Conservation (phyloP, 2,113 vertebrate genomes). For the Etia nguti region DNA sequence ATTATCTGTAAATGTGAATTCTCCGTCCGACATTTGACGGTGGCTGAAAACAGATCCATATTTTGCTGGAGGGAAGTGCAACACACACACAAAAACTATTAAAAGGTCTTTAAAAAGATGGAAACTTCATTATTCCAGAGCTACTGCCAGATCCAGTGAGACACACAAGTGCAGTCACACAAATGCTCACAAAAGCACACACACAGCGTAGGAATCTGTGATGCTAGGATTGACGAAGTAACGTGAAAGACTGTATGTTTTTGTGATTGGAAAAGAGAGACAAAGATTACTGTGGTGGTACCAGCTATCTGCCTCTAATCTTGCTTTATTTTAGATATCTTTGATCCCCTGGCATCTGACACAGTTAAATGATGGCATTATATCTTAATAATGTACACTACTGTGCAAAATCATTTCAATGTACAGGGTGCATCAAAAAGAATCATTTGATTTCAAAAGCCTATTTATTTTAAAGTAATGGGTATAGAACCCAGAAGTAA, state of each 20-base stretch:
- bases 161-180: background rate
- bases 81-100: background rate
- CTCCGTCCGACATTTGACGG: conserved; percentile 37
- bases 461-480: too few species aligned
- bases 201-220: background rate
- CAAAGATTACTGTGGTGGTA: background rate
- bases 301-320: background rate
- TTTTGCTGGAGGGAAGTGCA: conserved; percentile 37
- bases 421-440: background rate
- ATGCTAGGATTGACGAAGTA: background rate
- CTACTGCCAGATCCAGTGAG: background rate
- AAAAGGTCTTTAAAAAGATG: conserved; percentile 30
- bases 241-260: background rate
- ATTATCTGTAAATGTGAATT: conserved; percentile 55
- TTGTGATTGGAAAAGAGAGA: background rate
- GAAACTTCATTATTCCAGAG: conserved; percentile 43
- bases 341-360: background rate
- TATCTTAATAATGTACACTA: background rate
- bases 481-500: background rate
- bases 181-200: background rate
- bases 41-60: conserved; percentile 46
- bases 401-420: background rate
- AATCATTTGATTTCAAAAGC: fast-evolving
- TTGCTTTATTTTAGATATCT: background rate
- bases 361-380: background rate